These are phyloP conservation scores for Agapornis roseicollis DNA, from an alignment of 2,113 vertebrate species.

Conservation along the genomic window DNA sequence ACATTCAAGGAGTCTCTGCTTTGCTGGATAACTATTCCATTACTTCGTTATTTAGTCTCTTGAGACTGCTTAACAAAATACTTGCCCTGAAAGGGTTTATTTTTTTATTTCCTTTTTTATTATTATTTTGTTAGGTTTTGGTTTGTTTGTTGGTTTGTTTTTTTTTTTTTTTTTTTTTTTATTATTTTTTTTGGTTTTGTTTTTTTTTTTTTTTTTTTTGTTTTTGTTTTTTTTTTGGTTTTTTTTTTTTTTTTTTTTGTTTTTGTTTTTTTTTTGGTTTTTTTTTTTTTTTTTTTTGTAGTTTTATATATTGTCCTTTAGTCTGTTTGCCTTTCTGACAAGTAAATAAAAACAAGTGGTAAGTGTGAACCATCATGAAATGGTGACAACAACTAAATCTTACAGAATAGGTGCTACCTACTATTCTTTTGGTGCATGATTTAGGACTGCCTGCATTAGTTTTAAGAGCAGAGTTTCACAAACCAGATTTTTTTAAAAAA, in stretches of 20 bases:
- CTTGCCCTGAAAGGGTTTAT: not conserved
- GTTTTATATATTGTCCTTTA: not conserved
- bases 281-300: not conserved
- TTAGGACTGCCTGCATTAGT: not conserved
- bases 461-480: not conserved
- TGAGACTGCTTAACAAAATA: not conserved
- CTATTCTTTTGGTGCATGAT: not conserved
- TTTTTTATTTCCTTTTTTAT: not conserved
- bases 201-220: too few relatives aligned
- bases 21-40: constrained; percentile 1
- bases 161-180: too few relatives aligned
- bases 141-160: too few relatives aligned
- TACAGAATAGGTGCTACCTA: not conserved
- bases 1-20: not conserved
- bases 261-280: not conserved
- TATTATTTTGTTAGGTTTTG: too few relatives aligned
- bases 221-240: not conserved
- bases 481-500: not conserved
- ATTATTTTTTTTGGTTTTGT: not conserved
- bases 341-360: not conserved
- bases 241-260: too few relatives aligned
- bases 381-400: not conserved
- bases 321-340: not conserved
- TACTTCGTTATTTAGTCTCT: not conserved
- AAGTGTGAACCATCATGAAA: not conserved